A percentile compares a stretch with the other conserved stretches of the same genome.
Evolutionary conservation across 2,797 vertebrate species (phyloP).

Genomic region (Rhynchotus rufescens): DNA sequence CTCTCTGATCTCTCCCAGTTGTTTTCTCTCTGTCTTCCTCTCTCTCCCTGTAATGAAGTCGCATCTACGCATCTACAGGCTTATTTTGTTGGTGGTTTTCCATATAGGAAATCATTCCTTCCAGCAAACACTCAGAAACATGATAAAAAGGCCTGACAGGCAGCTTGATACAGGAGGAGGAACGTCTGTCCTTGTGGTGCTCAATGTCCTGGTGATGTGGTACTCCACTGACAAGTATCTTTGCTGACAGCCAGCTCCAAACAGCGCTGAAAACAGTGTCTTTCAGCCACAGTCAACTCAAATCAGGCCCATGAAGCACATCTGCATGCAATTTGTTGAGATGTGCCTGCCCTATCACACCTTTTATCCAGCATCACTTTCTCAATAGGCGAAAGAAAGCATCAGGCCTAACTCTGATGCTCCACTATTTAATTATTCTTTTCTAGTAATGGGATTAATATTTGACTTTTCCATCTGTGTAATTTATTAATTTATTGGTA

Average conservation of each 20-base stretch:
- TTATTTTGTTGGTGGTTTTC: neutral
- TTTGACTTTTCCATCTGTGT: neutral
- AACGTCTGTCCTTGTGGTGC: neutral
- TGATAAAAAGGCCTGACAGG: neutral
- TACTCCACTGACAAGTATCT: neutral
- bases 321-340: conserved; percentile 28
- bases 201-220: conserved; percentile 12
- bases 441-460: conserved; percentile 22
- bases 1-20: neutral
- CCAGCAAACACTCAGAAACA: neutral
- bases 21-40: neutral
- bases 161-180: neutral
- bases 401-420: neutral
- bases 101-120: neutral
- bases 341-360: neutral
- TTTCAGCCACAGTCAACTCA: neutral
- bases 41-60: neutral
- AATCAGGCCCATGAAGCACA: neutral
- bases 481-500: conserved; percentile 40
- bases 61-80: neutral
- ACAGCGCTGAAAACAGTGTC: neutral
- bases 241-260: neutral
- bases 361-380: neutral
- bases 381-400: neutral
- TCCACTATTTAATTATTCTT: neutral